A percentile compares a stretch with the other conserved stretches of the same genome.
Evolutionary conservation across 2,113 vertebrate genomes (phyloP).

Genomic region (Odontesthes bonariensis): DNA sequence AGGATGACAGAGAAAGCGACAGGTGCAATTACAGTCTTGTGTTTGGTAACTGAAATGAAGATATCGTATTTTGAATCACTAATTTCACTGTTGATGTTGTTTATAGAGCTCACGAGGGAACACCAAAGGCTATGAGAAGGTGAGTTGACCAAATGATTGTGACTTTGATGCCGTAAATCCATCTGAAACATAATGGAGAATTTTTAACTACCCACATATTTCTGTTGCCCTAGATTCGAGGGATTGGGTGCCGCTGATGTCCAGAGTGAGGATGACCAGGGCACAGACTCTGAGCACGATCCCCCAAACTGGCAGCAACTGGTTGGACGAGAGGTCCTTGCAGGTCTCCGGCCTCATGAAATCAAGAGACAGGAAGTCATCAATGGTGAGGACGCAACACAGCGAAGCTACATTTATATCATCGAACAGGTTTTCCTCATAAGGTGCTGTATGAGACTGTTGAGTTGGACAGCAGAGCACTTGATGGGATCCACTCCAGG

Average conservation of each 20-base stretch:
- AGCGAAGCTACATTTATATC: not conserved
- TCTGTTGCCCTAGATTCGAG: slow-evolving; percentile 83
- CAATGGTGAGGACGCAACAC: slow-evolving; percentile 85
- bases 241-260: slow-evolving; percentile 85
- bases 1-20: slow-evolving; percentile 92
- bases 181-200: not conserved
- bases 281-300: slow-evolving; percentile 91
- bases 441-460: not conserved
- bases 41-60: not conserved
- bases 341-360: slow-evolving; percentile 91
- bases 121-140: slow-evolving; percentile 75
- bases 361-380: slow-evolving; percentile 99
- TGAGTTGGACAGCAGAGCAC: not conserved
- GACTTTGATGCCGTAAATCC: not conserved
- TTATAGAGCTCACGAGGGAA: slow-evolving; percentile 74
- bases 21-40: slow-evolving; percentile 79
- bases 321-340: slow-evolving; percentile 90
- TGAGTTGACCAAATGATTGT: slow-evolving; percentile 18
- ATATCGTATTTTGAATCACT: slow-evolving; percentile 1
- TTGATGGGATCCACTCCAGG: slow-evolving; percentile 17
- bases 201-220: not conserved
- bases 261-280: slow-evolving; percentile 95
- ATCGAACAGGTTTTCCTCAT: not conserved
- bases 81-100: not conserved
- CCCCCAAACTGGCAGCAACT: slow-evolving; percentile 96